Conservation (phyloP, 1,140 invertebrate species). For the Drosophila equinoxialis region DNA sequence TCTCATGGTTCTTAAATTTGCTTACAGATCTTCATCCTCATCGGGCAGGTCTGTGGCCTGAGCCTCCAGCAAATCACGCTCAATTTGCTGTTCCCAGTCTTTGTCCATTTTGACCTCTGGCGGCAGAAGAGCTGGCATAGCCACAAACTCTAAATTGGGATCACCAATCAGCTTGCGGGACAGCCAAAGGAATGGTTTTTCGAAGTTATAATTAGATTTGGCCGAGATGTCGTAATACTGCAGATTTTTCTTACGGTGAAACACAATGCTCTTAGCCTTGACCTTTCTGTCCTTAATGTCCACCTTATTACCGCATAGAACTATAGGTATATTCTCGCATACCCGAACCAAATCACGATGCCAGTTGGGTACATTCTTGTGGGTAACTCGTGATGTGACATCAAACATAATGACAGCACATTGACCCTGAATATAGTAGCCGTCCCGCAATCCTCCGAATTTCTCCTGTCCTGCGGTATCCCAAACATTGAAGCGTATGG, state of each 20-base stretch:
- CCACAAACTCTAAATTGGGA: slow-evolving; percentile 99
- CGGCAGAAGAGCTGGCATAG: slow-evolving; percentile 98
- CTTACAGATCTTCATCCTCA: slow-evolving; percentile 97
- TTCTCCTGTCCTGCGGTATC: slow-evolving; percentile 99
- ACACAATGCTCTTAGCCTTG: slow-evolving; percentile 99
- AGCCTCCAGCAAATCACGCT: slow-evolving; percentile 97
- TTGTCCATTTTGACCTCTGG: slow-evolving; percentile 99
- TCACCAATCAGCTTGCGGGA: slow-evolving; percentile 99
- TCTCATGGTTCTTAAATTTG: slow-evolving; percentile 27
- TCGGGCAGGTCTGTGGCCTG: slow-evolving; percentile 96
- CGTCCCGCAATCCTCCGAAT: slow-evolving; percentile 99
- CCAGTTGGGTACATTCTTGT: slow-evolving; percentile 99
- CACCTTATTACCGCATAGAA: slow-evolving; percentile 98
- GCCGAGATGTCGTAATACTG: slow-evolving; percentile 99
- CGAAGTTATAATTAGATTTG: slow-evolving; percentile 99
- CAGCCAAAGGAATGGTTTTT: slow-evolving; percentile 99
- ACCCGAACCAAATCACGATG: slow-evolving; percentile 98
- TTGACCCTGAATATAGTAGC: slow-evolving; percentile 99
- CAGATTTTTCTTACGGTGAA: slow-evolving; percentile 99
- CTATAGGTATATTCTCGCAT: slow-evolving; percentile 99
- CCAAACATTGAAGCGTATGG: slow-evolving; percentile 99
- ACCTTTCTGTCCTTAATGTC: slow-evolving; percentile 99
- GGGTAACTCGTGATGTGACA: slow-evolving; percentile 99
- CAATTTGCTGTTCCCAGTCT: slow-evolving; percentile 96
- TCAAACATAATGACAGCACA: slow-evolving; percentile 99